Evolutionary conservation across 2,797 vertebrate species (phyloP).

Genomic region (Capromys pilorides): DNA sequence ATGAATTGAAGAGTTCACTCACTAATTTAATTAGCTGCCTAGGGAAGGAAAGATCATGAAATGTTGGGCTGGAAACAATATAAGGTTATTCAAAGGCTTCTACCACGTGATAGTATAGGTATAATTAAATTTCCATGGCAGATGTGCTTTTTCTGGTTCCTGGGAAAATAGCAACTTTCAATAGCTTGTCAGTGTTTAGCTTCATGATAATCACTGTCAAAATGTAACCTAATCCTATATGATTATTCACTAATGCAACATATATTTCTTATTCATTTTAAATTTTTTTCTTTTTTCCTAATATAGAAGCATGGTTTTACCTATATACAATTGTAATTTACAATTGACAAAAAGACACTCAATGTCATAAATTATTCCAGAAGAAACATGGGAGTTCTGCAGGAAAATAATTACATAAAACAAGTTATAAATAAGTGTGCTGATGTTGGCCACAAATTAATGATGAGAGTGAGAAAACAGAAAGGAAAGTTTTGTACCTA

Average conservation of each 20-base stretch:
- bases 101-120: constrained; percentile 35
- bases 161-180: constrained; percentile 44
- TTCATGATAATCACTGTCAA: constrained; percentile 22
- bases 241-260: constrained; percentile 27
- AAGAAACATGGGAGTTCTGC: background rate
- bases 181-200: background rate
- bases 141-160: constrained; percentile 21
- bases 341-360: background rate
- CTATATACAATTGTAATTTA: background rate
- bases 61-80: constrained; percentile 68
- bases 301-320: background rate
- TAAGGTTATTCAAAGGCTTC: constrained; percentile 65
- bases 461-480: background rate
- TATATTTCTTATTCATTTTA: background rate
- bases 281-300: background rate
- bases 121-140: constrained; percentile 59
- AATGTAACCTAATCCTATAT: background rate
- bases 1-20: constrained; percentile 66
- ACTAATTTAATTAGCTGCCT: constrained; percentile 75
- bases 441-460: background rate
- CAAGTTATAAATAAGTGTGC: background rate
- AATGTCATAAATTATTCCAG: background rate
- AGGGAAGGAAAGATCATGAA: constrained; percentile 70
- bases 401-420: background rate
- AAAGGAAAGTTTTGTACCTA: background rate